Evolutionary conservation across 2,113 vertebrate genomes (phyloP).

Genomic region (Oreochromis tanganicae): DNA sequence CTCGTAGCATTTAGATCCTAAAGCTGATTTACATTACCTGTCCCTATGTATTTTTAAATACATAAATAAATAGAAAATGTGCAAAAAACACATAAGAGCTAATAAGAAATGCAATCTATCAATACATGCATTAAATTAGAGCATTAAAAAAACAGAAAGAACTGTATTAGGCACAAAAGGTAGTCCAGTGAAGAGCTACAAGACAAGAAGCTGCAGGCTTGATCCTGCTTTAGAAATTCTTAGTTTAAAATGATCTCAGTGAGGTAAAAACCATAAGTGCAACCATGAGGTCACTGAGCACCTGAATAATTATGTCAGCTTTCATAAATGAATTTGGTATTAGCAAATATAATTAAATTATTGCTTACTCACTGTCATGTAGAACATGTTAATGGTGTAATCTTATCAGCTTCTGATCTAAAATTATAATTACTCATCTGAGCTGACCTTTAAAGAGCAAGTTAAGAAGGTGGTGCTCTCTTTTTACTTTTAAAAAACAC

Average conservation of each 20-base stretch:
- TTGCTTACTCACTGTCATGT: rapidly evolving
- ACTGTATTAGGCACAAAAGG: neutral
- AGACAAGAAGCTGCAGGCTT: too few species aligned
- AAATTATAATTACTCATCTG: neutral
- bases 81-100: neutral
- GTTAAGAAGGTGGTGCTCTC: neutral
- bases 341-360: neutral
- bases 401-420: neutral
- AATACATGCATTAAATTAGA: neutral
- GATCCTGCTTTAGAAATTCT: neutral
- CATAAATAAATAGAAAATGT: neutral
- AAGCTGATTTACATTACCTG: neutral
- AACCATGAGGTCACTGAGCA: rapidly evolving
- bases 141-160: neutral
- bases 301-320: neutral
- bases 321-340: neutral
- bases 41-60: neutral
- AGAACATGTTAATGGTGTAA: neutral
- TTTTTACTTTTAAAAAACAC: rapidly evolving
- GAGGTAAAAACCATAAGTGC: rapidly evolving
- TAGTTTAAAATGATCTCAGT: neutral
- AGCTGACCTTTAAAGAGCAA: neutral
- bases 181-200: rapidly evolving
- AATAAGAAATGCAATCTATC: neutral
- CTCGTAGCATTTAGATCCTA: neutral